Percentiles rank a stretch among this genome's conserved stretches.
phyloP scores from a whole-genome alignment of 2,888 invertebrate genomes.

The Gerris lacustris region DNA sequence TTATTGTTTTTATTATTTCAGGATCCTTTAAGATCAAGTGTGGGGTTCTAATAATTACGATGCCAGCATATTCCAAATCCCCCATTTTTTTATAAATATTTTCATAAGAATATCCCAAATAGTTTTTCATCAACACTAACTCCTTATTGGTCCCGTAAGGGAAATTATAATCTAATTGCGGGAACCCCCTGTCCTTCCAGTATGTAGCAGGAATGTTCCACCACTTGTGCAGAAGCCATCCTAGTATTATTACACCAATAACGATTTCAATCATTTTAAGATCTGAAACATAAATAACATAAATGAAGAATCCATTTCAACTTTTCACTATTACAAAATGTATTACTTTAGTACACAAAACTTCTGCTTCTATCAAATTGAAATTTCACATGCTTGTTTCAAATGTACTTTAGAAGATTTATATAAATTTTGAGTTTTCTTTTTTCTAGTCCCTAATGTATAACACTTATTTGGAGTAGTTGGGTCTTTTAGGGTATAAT shows the following conservation, averaged over 20 bases:
- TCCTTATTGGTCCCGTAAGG: conserved; percentile 45
- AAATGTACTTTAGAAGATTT: too few relatives aligned
- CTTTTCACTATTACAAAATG: too few relatives aligned
- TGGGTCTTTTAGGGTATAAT: too few relatives aligned
- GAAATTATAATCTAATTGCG: conserved; percentile 45
- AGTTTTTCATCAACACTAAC: not conserved
- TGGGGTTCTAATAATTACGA: conserved; percentile 17
- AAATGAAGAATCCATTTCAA: too few relatives aligned
- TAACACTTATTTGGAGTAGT: too few relatives aligned
- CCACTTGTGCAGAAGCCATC: conserved; percentile 19
- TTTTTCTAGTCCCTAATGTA: too few relatives aligned
- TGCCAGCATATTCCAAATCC: conserved; percentile 16
- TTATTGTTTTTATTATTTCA: conserved; percentile 20
- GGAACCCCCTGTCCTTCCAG: conserved; percentile 48
- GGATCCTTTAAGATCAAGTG: conserved; percentile 19
- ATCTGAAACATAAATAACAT: not conserved
- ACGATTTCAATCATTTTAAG: not conserved
- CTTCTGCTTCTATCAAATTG: too few relatives aligned
- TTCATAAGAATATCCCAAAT: conserved; percentile 13
- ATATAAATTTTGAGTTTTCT: too few relatives aligned
- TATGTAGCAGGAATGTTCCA: conserved; percentile 37
- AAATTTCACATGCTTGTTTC: too few relatives aligned
- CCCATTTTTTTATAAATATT: conserved; percentile 17
- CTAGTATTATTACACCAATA: not conserved
- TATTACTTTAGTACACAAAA: too few relatives aligned